Conservation (phyloP, 2,888 invertebrate genomes). For the Diachrysia chrysitis region DNA sequence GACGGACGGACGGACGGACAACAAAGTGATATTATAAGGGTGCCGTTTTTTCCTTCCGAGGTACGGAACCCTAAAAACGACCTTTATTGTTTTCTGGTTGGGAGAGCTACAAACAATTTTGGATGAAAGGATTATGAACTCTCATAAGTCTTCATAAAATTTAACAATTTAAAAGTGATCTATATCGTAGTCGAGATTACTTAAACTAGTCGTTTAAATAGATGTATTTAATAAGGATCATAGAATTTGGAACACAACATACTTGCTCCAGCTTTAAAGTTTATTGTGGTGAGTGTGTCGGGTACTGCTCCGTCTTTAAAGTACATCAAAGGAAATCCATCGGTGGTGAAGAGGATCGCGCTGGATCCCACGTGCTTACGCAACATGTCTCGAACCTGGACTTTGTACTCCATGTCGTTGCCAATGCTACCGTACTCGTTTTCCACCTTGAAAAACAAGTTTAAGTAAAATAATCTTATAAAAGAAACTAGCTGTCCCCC, state of each 20-base stretch:
- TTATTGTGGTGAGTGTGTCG: conserved; percentile 93
- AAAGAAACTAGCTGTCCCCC: conserved; percentile 2
- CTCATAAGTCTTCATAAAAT: no score
- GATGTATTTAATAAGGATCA: background rate
- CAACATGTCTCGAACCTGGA: conserved; percentile 91
- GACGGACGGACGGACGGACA: no score
- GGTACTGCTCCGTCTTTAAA: conserved; percentile 92
- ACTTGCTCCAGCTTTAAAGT: conserved; percentile 89
- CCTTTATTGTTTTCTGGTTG: no score
- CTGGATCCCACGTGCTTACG: conserved; percentile 89
- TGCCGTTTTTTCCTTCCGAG: no score
- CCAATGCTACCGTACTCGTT: conserved; percentile 98
- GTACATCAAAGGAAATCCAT: conserved; percentile 87
- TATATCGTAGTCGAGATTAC: no score
- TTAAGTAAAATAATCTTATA: background rate
- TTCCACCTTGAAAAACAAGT: conserved; percentile 90
- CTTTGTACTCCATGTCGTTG: conserved; percentile 92
- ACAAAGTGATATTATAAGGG: no score
- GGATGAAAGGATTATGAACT: no score
- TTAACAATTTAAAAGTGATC: no score
- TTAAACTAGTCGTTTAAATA: no score
- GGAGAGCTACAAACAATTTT: no score
- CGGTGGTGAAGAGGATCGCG: conserved; percentile 95
- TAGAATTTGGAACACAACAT: conserved; percentile 61
- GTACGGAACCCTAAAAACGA: no score